A percentile compares a stretch with the other conserved stretches of the same genome.
Conservation (phyloP, 1,140 invertebrate species). For the Mya arenaria region DNA sequence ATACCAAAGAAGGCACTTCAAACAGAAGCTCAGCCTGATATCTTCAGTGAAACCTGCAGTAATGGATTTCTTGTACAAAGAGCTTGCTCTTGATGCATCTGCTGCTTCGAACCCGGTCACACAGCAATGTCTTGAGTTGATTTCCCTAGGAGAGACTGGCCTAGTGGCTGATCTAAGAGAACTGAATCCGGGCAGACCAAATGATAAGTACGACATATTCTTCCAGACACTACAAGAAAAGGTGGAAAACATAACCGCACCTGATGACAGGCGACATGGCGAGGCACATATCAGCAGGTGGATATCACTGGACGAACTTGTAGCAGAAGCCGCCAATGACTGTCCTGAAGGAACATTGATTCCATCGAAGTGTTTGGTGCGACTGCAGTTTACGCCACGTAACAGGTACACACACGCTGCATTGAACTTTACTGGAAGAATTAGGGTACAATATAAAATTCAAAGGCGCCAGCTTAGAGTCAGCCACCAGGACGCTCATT, state of each 20-base stretch:
- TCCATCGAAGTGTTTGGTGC: constrained; percentile 5
- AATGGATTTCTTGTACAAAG: no score
- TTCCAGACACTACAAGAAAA: constrained; percentile 34
- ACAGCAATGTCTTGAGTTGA: no score
- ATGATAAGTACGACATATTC: constrained; percentile 53
- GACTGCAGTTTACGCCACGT: constrained; percentile 33
- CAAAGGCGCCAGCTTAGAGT: constrained; percentile 45
- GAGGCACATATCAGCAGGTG: constrained; percentile 23
- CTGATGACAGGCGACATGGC: constrained; percentile 49
- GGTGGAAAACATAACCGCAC: constrained; percentile 37
- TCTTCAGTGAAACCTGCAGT: no score
- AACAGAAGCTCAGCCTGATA: no score
- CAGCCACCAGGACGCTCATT: constrained; percentile 48
- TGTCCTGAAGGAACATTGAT: constrained; percentile 21
- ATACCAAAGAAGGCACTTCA: no score
- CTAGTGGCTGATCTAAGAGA: constrained; percentile 48
- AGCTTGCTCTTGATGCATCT: no score
- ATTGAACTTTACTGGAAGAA: constrained; percentile 22
- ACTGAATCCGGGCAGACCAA: constrained; percentile 50
- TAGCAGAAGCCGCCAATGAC: not conserved
- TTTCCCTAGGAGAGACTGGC: constrained; percentile 51
- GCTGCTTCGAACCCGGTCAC: no score
- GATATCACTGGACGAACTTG: constrained; percentile 19
- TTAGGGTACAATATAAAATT: constrained; percentile 49
- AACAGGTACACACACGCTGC: constrained; percentile 34